Evolutionary conservation across 2,797 vertebrate species (phyloP), one percentile per base, ranked within the genome.

Genomic region (Falco concolor): DNA sequence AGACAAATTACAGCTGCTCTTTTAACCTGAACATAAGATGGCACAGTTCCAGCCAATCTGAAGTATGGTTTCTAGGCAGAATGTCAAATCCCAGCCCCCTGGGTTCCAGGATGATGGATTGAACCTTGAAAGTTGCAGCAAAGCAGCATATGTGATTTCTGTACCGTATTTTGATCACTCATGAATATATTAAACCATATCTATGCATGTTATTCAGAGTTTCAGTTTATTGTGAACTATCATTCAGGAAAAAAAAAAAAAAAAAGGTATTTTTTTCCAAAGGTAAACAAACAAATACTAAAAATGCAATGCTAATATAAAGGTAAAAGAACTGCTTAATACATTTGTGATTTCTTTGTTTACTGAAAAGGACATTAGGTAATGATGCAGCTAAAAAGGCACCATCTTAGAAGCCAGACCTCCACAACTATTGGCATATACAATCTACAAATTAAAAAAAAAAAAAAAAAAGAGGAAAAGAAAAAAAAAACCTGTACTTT

Each of bases 11-110:
- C 97, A 97, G 94, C 97, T 98, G 97, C 94, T 98, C 96, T 97
- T 98, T 97, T 97, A 97, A 98, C 96, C 93, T 97, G 96, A 97
- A 97, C 96, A 97, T 96, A 96, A 97, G 96, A 97, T 98, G 96
- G 96, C 97, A 96, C 85, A 73, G 96, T 93, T 97, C 96, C 97
- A 98, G 95, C 95, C 96, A 97, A 98, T 97, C 96, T 94, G 85
- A 96, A 91, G 59, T 68, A 94, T 84, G 90, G 92, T 97, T 98
- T 97, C 95, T 93, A 97, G 96, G 96, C 95, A 97, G 82, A 72
- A 89, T 96, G 94, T 98, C 97, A 98, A 97, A 95, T 92, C 93
- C 91, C 72, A 88, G 90, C 96, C 97, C 83, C 96, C 70, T 89
- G 95, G 95, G 95, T 88, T 90, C 92, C 90, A 67, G 82, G 89